Conservation (phyloP, 1,140 invertebrate species). For the Bactericera cockerelli region DNA sequence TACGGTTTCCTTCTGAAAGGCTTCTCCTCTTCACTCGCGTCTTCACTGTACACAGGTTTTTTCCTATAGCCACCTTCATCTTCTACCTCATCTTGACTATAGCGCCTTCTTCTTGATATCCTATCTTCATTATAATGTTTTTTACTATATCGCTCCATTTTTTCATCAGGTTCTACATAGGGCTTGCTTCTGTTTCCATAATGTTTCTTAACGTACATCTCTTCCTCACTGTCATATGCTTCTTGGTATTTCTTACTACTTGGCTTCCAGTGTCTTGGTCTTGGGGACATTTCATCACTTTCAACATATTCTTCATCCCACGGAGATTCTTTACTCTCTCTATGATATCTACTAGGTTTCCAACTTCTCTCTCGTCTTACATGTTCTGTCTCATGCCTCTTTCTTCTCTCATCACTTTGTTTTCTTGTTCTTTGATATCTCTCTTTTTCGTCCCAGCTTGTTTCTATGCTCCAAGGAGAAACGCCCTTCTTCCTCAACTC, state of each 20-base stretch:
- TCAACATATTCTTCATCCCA: constrained; percentile 29
- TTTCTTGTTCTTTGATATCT: constrained; percentile 19
- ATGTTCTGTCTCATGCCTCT: constrained; percentile 29
- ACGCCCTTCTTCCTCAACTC: constrained; percentile 25
- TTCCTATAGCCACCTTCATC: constrained; percentile 31
- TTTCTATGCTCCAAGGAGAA: constrained; percentile 19
- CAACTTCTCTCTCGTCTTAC: constrained; percentile 23
- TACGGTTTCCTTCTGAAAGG: constrained; percentile 31
- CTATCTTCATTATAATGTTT: constrained; percentile 9
- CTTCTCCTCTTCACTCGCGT: constrained; percentile 26
- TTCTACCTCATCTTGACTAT: not conserved
- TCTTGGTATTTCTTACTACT: constrained; percentile 15
- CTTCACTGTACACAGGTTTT: constrained; percentile 28
- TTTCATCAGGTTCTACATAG: not conserved
- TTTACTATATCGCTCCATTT: constrained; percentile 4
- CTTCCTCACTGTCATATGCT: constrained; percentile 11
- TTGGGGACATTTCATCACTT: constrained; percentile 7
- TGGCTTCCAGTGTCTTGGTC: constrained; percentile 15
- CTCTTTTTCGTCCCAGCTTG: constrained; percentile 25
- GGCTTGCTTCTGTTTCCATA: not conserved
- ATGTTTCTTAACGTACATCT: not conserved
- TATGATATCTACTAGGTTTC: constrained; percentile 31
- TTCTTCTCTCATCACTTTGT: constrained; percentile 20
- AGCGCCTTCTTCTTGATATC: not conserved
- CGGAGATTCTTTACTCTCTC: constrained; percentile 33